A percentile compares a stretch with the other conserved stretches of the same genome.
These are phyloP conservation scores for Noctilio leporinus DNA, from an alignment of 2,113 vertebrate species.

Conservation along the genomic window DNA sequence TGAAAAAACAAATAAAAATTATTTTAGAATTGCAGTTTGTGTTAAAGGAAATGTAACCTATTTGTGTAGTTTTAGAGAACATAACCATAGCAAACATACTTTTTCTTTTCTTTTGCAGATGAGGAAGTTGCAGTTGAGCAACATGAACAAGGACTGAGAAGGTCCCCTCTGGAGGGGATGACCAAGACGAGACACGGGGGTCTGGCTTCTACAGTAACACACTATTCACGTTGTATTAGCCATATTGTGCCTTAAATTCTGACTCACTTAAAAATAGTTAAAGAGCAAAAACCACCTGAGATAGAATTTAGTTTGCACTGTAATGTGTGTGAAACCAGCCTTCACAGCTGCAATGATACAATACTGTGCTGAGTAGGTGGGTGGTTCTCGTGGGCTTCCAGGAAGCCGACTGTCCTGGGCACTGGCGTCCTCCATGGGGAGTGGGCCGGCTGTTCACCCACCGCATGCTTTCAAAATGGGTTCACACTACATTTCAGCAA, in stretches of 20 bases:
- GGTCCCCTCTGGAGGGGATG: fast-evolving
- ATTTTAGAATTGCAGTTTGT: neutral
- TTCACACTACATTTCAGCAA: neutral
- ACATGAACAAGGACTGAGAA: neutral
- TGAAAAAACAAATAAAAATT: neutral
- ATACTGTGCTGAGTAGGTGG: neutral
- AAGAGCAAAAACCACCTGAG: neutral
- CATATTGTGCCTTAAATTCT: neutral
- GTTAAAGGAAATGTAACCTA: neutral
- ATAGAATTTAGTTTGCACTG: neutral
- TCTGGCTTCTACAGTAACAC: neutral
- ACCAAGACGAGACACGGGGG: neutral
- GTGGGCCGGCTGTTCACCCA: neutral
- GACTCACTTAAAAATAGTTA: neutral
- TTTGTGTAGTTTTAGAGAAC: neutral
- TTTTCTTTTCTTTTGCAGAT: neutral
- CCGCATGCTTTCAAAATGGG: neutral
- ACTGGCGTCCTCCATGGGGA: fast-evolving
- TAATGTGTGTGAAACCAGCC: neutral
- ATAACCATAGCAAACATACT: neutral
- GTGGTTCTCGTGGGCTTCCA: too few species aligned
- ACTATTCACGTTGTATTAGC: fast-evolving
- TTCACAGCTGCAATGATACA: neutral
- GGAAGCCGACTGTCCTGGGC: neutral
- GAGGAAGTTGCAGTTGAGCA: neutral